Conservation (phyloP, 2,797 vertebrate genomes). For the Poecilia wingei region DNA sequence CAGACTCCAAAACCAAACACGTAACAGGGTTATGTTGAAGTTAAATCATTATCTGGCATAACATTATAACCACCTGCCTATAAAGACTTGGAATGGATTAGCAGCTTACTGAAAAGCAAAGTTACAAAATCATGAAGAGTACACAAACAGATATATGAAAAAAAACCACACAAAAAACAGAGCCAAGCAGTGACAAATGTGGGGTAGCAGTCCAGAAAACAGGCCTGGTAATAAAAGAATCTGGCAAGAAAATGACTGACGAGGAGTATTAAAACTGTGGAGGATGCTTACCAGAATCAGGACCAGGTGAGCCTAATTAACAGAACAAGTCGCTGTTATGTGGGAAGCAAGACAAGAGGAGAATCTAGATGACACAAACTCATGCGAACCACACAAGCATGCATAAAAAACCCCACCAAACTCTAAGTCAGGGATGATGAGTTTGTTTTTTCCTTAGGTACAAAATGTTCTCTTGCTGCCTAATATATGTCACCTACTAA, state of each 20-base stretch:
- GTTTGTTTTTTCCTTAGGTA: neutral
- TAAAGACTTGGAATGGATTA: neutral
- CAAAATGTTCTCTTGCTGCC: neutral
- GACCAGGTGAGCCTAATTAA: neutral
- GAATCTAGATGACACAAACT: neutral
- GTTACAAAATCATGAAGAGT: neutral
- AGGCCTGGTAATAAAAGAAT: neutral
- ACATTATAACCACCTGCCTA: neutral
- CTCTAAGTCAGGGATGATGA: neutral
- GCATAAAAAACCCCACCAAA: neutral
- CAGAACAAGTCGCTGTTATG: neutral
- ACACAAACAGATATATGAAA: neutral
- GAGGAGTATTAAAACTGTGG: neutral
- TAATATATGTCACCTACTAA: neutral
- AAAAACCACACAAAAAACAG: accelerated
- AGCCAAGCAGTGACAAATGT: neutral
- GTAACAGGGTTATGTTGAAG: neutral
- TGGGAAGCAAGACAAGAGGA: neutral
- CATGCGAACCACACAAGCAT: neutral
- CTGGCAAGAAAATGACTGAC: neutral
- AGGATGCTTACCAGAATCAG: neutral
- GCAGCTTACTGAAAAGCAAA: neutral
- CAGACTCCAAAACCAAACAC: neutral
- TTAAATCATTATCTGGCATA: neutral
- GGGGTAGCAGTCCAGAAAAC: neutral